Conservation (phyloP, 2,888 invertebrate genomes). For the Heliothis peltigera region DNA sequence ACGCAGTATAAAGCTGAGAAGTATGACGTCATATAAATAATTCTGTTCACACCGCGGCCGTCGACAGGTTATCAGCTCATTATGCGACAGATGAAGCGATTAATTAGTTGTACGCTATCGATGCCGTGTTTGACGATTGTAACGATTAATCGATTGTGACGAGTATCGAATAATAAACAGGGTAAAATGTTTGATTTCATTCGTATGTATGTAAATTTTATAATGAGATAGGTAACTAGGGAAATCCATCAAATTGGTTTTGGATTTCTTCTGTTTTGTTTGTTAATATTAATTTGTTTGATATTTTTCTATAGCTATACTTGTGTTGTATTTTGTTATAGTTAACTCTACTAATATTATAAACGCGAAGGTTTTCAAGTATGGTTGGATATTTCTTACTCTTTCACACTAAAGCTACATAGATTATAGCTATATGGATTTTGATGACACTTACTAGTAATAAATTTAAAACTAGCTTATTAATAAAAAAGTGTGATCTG, state of each 20-base stretch:
- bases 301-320: too few species aligned
- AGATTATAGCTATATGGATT: too few species aligned
- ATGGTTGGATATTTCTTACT: too few species aligned
- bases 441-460: too few species aligned
- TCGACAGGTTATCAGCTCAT: conserved; percentile 56
- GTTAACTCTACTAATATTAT: too few species aligned
- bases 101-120: conserved; percentile 56
- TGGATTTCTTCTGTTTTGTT: background rate
- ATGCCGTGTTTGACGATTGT: conserved; percentile 50
- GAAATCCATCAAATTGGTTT: background rate
- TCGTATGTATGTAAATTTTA: conserved; percentile 1
- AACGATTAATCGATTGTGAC: conserved; percentile 45
- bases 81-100: conserved; percentile 53
- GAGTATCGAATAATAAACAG: conserved; percentile 25
- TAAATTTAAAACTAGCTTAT: too few species aligned
- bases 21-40: conserved; percentile 55
- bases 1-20: background rate
- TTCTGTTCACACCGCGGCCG: conserved; percentile 52
- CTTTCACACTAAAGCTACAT: too few species aligned
- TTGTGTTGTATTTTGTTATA: too few species aligned
- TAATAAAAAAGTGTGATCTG: too few species aligned
- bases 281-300: too few species aligned
- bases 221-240: background rate
- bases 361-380: too few species aligned
- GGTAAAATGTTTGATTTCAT: conserved; percentile 5